Base-by-base conservation (phyloP, 2,888 invertebrate species). In the Aleiodes testaceus region DNA sequence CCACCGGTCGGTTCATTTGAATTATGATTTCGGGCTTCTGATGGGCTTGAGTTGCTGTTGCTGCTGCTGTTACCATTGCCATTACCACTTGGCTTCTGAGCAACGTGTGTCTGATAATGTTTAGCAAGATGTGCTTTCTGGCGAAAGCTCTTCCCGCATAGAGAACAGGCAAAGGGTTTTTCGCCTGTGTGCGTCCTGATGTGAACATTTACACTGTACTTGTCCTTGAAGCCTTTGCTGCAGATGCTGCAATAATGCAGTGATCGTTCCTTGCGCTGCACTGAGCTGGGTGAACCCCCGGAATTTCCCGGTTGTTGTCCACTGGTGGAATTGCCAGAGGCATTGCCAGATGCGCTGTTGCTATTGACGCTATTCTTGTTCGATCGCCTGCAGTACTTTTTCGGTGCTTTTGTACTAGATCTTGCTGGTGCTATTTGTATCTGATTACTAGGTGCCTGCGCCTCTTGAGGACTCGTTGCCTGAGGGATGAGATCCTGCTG, bases 141-240 rank as follows among this genome's bases (percentile, higher is more conserved):
- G 63, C 96, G 91, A 89, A 97, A 97, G 83, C 95, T 95, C 87
- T 96, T 97, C 76, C 96, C 96, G 87, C 99, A 99, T 70, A 97
- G 91, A 16, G 94, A 94, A 87, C 99, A 99, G 44, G 95, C 92
- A 88, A 99, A 99, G 0, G 99, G 98, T 85, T 99, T 98, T 88
- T 99, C 98, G 0, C 98, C 98, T 0, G 98, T 98, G 86, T 99
- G 99, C 26, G 98, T 98, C 80, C 98, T 91, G 79, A 98, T 96
- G 88, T 99, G 99, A 59, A 98, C 98, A 87, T 98, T 98, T 69
- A 99, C 97, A 74, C 98, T 95, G 91, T 99, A 99, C 87, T 97
- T 97, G 88, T 97, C 97, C 88, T 97, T 97, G 88, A 97, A 97
- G 3, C 96, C 96, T 86, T 96, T 96, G 80, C 95, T 95, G 88